Evolutionary conservation across 2,113 vertebrate species (phyloP).

Genomic region (Plectropomus leopardus): DNA sequence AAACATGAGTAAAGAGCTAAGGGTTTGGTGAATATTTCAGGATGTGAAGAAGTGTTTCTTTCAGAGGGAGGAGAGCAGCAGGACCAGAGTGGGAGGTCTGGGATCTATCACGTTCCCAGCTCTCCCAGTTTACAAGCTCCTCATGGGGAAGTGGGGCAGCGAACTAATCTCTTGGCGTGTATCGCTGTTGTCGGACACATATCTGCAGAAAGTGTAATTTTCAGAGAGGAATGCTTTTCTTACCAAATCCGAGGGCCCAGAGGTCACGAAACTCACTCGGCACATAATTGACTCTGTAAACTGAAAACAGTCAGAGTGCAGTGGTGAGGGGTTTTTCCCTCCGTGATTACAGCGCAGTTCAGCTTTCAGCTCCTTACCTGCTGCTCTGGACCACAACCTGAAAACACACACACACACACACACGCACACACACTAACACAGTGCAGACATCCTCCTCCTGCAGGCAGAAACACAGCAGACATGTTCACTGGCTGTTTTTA

Average conservation of each 20-base stretch:
- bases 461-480: neutral
- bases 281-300: slow-evolving; percentile 53
- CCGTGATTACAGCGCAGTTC: slow-evolving; percentile 12
- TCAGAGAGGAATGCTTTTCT: slow-evolving; percentile 29
- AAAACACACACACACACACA: neutral
- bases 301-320: slow-evolving; percentile 30
- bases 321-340: slow-evolving; percentile 8
- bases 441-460: slow-evolving; percentile 6
- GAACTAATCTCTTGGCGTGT: slow-evolving; percentile 52
- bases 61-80: slow-evolving; percentile 23
- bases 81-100: slow-evolving; percentile 43
- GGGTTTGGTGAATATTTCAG: slow-evolving; percentile 15
- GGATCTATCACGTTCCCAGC: slow-evolving; percentile 42
- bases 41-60: slow-evolving; percentile 35
- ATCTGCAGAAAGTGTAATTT: slow-evolving; percentile 31
- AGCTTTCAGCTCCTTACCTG: slow-evolving; percentile 41
- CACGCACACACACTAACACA: too few relatives aligned
- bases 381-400: slow-evolving; percentile 12
- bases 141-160: slow-evolving; percentile 34
- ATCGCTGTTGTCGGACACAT: slow-evolving; percentile 42
- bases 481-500: neutral
- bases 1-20: slow-evolving; percentile 10
- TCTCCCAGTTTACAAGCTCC: slow-evolving; percentile 59
- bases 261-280: slow-evolving; percentile 52
- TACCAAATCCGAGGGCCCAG: slow-evolving; percentile 35